These are phyloP conservation scores for Brachypteracias leptosomus DNA, from an alignment of 2,113 vertebrate genomes.

Conservation along the genomic window DNA sequence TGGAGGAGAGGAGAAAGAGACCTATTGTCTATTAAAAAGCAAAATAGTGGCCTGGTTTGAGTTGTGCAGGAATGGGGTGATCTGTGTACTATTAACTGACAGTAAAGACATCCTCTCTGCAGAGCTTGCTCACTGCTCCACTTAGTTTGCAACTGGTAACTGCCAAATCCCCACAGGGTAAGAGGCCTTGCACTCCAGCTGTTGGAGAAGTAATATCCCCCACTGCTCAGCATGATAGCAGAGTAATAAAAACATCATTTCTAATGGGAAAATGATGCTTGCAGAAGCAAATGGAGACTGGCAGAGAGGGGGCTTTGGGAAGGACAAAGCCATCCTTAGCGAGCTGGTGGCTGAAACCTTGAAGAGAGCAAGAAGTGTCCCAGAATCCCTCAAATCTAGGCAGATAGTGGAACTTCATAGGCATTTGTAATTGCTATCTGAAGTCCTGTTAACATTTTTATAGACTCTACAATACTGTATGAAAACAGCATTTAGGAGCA, in stretches of 20 bases:
- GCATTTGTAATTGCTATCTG: neutral
- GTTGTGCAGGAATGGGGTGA: conserved; percentile 29
- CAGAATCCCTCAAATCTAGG: neutral
- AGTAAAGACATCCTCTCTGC: conserved; percentile 49
- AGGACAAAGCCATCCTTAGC: neutral
- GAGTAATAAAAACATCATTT: conserved; percentile 61
- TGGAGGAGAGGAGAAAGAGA: conserved; percentile 44
- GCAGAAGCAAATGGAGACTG: conserved; percentile 19
- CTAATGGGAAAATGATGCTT: conserved; percentile 63
- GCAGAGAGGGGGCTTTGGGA: neutral
- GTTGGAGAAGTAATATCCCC: conserved; percentile 53
- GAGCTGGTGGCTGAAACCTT: neutral
- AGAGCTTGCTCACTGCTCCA: conserved; percentile 24
- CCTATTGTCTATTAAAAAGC: conserved; percentile 48
- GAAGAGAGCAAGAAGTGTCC: neutral
- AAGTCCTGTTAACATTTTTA: neutral
- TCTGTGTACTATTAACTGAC: conserved; percentile 32
- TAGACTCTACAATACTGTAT: neutral
- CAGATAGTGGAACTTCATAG: neutral
- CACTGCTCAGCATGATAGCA: conserved; percentile 52
- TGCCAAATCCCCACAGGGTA: conserved; percentile 64
- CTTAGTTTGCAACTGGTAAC: conserved; percentile 46
- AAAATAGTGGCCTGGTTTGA: conserved; percentile 47
- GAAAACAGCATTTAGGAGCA: neutral
- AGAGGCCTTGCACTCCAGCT: conserved; percentile 61